Evolutionary conservation across 2,797 vertebrate species (phyloP), one percentile per base, ranked within the genome.

Genomic region (Spinus olivaceus): DNA sequence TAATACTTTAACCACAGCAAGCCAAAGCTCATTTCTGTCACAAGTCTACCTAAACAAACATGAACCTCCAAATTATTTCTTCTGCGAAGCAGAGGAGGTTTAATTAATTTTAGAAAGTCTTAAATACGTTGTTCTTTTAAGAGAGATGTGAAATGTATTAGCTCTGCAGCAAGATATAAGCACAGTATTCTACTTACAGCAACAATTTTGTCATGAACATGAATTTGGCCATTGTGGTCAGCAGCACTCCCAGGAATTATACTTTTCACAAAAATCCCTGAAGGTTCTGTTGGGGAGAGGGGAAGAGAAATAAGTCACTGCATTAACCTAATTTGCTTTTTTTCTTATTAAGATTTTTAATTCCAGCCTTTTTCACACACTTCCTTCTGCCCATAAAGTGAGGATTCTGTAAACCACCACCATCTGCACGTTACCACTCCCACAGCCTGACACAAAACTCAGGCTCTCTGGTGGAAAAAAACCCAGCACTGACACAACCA

Each of bases 211-310:
- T 99, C 99, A 44, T 99, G 97, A 94, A 99, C 96, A 19, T 97
- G 97, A 95, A 99, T 99, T 91, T 98, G 98, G 70, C 99, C 98
- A 16, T 97, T 99, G 88, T 99, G 98, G 84, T 99, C 98, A 0
- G 99, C 99, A 15, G 99, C 99, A 27, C 99, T 99, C 87, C 98
- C 99, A 8, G 99, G 98, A 83, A 99, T 98, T 53, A 99, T 96
- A 7, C 98, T 98, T 96, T 99, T 99, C 83, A 99, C 98, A 53
- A 98, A 99, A 95, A 99, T 99, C 32, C 99, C 99, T 4, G 99
- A 98, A 28, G 98, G 98, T 80, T 99, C 99, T 98, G 97, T 84
- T 96, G 19, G 17, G 37, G 37, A 14, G 14, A 14, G 12, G 37
- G 6, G 23, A 87, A 93, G 32, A 92, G 69, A 91, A 94, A 93